Evolutionary conservation across 1,140 invertebrate genomes (phyloP).

Genomic region (Drosophila jambulina): DNA sequence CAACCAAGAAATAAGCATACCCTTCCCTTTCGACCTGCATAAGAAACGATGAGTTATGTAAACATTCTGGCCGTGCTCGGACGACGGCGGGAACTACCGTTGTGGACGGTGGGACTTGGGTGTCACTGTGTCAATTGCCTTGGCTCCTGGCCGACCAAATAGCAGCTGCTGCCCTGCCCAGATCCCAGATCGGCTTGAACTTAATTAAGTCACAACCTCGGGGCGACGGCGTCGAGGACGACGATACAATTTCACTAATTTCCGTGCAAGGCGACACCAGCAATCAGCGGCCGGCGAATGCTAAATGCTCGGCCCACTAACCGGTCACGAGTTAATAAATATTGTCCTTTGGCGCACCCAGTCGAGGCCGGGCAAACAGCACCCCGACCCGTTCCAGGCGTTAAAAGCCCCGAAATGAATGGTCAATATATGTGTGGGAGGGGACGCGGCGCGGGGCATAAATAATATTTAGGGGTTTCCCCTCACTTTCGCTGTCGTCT

Average conservation of each 20-base stretch:
- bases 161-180: conserved; percentile 45
- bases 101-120: conserved; percentile 26
- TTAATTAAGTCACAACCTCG: conserved; percentile 77
- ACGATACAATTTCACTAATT: conserved; percentile 81
- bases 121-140: conserved; percentile 80
- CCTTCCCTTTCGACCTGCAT: not conserved
- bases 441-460: conserved; percentile 44
- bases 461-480: conserved; percentile 78
- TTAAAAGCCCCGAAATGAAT: conserved; percentile 81
- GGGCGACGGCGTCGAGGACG: conserved; percentile 23
- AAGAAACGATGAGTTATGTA: conserved; percentile 64
- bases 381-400: conserved; percentile 28
- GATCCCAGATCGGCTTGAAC: conserved; percentile 36
- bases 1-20: not conserved
- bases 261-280: conserved; percentile 80
- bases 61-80: conserved; percentile 38
- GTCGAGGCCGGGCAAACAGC: conserved; percentile 20
- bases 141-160: conserved; percentile 17
- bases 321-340: conserved; percentile 70
- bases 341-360: conserved; percentile 72
- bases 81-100: conserved; percentile 3
- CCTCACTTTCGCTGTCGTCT: conserved; percentile 33
- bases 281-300: conserved; percentile 73
- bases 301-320: conserved; percentile 65
- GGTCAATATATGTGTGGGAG: conserved; percentile 64